Base-by-base conservation (phyloP, 2,113 vertebrate genomes). In the Saguinus midas region DNA sequence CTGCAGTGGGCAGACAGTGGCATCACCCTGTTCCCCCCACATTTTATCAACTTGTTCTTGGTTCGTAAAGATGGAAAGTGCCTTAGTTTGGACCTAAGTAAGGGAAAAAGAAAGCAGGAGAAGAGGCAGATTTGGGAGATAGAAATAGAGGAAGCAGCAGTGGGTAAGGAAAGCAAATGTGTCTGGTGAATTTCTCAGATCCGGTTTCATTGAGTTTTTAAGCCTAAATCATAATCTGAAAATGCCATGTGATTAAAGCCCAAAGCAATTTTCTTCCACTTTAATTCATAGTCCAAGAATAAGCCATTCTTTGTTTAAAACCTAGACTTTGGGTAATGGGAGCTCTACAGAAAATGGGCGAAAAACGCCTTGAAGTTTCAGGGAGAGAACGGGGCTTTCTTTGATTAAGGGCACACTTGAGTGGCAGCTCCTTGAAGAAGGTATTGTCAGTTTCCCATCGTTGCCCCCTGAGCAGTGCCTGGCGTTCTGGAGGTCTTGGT, bases 161-260 rank as follows among this genome's bases (percentile, higher is more conserved):
- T 1, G 27, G 5, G 0, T 6, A 8, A 2, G 20, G 52, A 20
- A 50, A 32, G 43, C 3, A 7, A 6, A 14, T 7, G 6, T 17
- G 7, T 85, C 17, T 66, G 80, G 17, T 73, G 27, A 16, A 10
- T 37, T 61, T 43, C 84, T 50, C 35, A 76, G 27, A 29, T 75
- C 23, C 8, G 13, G 40, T 72, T 52, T 45, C 2, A 6, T 17
- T 37, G 73, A 40, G 10, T 29, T 72, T 58, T 48, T 32, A 48
- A 72, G 29, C 52, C n/a, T 64, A 12, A 57, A 0, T 78, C 8
- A 21, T 58, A 66, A n/a, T 40, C 58, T 29, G 21, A 61, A 84
- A 57, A 18, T 70, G 8, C 72, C 40, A 32, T 16, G 40, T 40
- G 61, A 29, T 50, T 17, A 35, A 50, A 87, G 52, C 43, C 43